phyloP scores from a whole-genome alignment of 2,888 invertebrate genomes.

The Eilema depressum region DNA sequence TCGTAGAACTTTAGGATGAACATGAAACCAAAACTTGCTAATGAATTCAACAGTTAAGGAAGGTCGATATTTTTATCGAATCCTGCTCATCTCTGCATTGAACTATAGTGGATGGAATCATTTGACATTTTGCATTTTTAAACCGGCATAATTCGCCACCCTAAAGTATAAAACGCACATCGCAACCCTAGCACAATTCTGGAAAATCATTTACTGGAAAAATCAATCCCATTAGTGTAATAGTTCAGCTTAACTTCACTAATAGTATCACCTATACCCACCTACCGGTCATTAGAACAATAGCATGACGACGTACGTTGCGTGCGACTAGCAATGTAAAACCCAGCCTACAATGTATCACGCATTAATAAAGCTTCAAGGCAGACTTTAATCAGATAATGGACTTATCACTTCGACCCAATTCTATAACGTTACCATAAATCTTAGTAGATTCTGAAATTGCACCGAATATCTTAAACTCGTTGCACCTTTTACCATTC shows the following conservation, averaged over 20 bases:
- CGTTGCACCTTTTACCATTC: slow-evolving; percentile 15
- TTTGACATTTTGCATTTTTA: no score
- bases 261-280: not conserved
- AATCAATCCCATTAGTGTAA: slow-evolving; percentile 6
- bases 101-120: no score
- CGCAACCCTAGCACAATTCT: not conserved
- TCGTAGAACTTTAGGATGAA: not conserved
- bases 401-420: slow-evolving; percentile 60
- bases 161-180: no score
- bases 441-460: slow-evolving; percentile 50
- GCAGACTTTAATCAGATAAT: slow-evolving; percentile 60
- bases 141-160: no score
- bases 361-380: slow-evolving; percentile 55
- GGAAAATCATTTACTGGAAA: not conserved
- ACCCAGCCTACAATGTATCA: slow-evolving; percentile 46
- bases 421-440: slow-evolving; percentile 54
- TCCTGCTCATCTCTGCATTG: not conserved
- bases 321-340: slow-evolving; percentile 55
- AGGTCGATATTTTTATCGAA: no score
- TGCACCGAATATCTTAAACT: slow-evolving; percentile 40
- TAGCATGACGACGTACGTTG: slow-evolving; percentile 36
- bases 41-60: no score
- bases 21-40: no score
- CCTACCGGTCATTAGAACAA: not conserved
- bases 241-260: not conserved